These are phyloP conservation scores for Drosophila parthenogenetica DNA, from an alignment of 2,888 invertebrate species.

Conservation along the genomic window DNA sequence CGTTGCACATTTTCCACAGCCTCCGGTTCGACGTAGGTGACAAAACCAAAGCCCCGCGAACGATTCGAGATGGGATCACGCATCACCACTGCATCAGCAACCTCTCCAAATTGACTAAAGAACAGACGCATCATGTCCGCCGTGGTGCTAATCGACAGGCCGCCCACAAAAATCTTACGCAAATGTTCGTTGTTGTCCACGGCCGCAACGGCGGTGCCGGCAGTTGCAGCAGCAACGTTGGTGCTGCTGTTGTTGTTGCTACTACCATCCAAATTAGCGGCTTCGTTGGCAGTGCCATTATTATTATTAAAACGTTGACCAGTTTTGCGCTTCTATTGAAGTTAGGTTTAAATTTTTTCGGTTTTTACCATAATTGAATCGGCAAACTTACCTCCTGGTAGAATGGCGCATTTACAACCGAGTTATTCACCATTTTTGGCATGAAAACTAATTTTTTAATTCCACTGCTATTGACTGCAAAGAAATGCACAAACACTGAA, in stretches of 20 bases:
- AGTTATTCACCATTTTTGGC: slow-evolving; percentile 58
- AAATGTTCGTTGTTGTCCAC: slow-evolving; percentile 70
- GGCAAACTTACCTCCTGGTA: slow-evolving; percentile 47
- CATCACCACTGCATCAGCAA: slow-evolving; percentile 82
- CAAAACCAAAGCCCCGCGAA: slow-evolving; percentile 83
- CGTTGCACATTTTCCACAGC: slow-evolving; percentile 82
- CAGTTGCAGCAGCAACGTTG: background rate
- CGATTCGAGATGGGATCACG: slow-evolving; percentile 81
- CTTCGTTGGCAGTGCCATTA: background rate
- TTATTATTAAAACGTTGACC: background rate
- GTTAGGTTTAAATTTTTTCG: background rate
- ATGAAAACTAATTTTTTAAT: slow-evolving; percentile 35
- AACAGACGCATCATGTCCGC: slow-evolving; percentile 74
- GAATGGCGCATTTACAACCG: slow-evolving; percentile 32
- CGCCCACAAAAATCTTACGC: slow-evolving; percentile 83
- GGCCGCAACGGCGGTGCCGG: too few relatives aligned
- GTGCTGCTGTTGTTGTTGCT: background rate
- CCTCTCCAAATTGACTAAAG: slow-evolving; percentile 79
- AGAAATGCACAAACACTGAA: slow-evolving; percentile 45
- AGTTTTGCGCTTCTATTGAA: slow-evolving; percentile 37
- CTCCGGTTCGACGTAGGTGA: slow-evolving; percentile 73
- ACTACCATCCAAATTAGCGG: background rate
- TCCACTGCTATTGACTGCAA: slow-evolving; percentile 22
- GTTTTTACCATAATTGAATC: too few relatives aligned
- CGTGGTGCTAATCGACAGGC: slow-evolving; percentile 77